Evolutionary conservation across 2,888 invertebrate genomes (phyloP), one percentile per base, ranked within the genome.

Genomic region (Scaptomyza flava): DNA sequence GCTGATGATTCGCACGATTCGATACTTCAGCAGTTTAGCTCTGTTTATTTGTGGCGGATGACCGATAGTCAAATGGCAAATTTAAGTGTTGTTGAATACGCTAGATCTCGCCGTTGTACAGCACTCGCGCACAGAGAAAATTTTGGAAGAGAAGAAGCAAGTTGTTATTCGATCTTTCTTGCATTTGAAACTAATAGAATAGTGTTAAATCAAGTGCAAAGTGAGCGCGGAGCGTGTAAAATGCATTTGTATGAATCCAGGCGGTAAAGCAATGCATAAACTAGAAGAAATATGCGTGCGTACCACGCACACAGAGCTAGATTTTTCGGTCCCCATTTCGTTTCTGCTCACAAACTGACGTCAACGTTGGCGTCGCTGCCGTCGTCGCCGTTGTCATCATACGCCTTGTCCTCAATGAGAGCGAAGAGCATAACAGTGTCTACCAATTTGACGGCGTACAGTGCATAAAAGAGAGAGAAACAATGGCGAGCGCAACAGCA

Each of bases 371-470:
- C 78, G 69, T 81, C 78, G 78, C 76, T 76, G 76, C 68, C 75
- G 61, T 56, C 27, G 77, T 52, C 77, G 72, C 56, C 65, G 77
- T 68, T 65, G 60, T 58, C 74, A 60, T 61, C 63, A 70, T 61
- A 78, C 65, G 81, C 84, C 84, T 78, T 75, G 76, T 66, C 65
- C 62, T 70, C 78, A 70, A 75, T 77, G 81, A 75, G 81, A 83
- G 81, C 84, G 81, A 81, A 73, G 77, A 86, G 86, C 77, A 80
- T 79, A 79, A 86, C 81, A 86, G 81, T 86, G 83, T 69, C 77
- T 83, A 74, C 68, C 80, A 70, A 57, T 48, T 77, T 64, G 70
- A 64, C 71, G 67, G 70, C 23, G 57, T 66, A 64, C 63, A 47
- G 78, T 48, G 81, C 46, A 66, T 58, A 72, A 84, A 72, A 84